Base-by-base conservation (phyloP, 2,888 invertebrate species). In the Scaptomyza tumidula region DNA sequence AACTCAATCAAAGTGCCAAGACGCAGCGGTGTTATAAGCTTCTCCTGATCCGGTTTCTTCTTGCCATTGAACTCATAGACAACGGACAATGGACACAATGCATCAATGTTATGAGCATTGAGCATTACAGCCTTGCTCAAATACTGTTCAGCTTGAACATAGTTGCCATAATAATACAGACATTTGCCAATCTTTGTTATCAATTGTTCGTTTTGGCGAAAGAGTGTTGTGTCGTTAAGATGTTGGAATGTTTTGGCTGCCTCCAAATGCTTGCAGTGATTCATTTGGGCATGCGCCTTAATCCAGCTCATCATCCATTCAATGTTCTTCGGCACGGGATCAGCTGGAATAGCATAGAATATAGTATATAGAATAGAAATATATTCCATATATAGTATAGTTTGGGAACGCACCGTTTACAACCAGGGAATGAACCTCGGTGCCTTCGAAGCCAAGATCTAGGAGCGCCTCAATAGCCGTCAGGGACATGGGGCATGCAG, bases 401-500 rank as follows among this genome's bases (percentile, higher is more conserved):
- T 19, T 19, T 46, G 19, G 33, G 2, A n/a, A 65, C 78, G 74
- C 89, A 86, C 94, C 94, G 83, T 94, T 94, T 53, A 96, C 93
- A 76, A 96, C 94, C 53, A 96, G 91, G 2, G 95, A 94, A 86
- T 95, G 94, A 0, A 97, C 95, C 92, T 97, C 96, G 43, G 94
- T 93, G 14, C 95, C 96, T 91, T 95, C 94, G 14, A 95, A 94
- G 1, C 96, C 96, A 48, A 97, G 91, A 68, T 94, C 94, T 53
- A 97, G 91, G 24, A 97, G 92, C 61, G 95, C 95, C 89, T 95
- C 95, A 3, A 95, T 95, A 6, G 96, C 96, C 82, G 96, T 96
- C 62, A 97, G 83, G 0, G 96, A 95, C 89, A 96, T 92, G 0
- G 97, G 96, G 87, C 95, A 95, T 81, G 95, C 95, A 74, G 95